Evolutionary conservation across 1,140 invertebrate species (phyloP).

Genomic region (Phortica variegata): DNA sequence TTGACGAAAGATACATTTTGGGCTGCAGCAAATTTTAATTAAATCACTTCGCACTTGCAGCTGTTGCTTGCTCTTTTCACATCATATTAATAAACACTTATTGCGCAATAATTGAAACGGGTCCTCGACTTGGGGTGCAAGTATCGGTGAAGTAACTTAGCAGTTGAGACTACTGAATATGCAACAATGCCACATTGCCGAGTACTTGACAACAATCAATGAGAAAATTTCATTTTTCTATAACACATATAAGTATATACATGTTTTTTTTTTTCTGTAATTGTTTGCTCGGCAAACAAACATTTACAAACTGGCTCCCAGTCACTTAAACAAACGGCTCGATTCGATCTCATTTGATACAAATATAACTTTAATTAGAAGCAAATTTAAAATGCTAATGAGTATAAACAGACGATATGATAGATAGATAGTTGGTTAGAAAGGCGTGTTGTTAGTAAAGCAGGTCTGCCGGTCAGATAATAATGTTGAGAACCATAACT

Average conservation of each 20-base stretch:
- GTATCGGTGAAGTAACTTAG: too few relatives aligned
- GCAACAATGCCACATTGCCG: conserved; percentile 2
- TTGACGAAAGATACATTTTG: too few relatives aligned
- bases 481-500: conserved; percentile 17
- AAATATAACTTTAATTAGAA: conserved; percentile 35
- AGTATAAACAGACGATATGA: conserved; percentile 39
- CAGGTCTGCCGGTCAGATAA: conserved; percentile 8
- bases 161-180: too few relatives aligned
- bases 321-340: too few relatives aligned
- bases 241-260: too few relatives aligned
- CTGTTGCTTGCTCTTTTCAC: neutral
- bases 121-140: too few relatives aligned
- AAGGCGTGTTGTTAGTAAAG: too few relatives aligned
- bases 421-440: conserved; percentile 42
- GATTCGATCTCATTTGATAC: too few relatives aligned
- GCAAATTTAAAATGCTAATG: conserved; percentile 50
- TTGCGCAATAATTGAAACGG: too few relatives aligned
- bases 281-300: conserved; percentile 39
- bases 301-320: conserved; percentile 45
- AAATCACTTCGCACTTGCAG: conserved; percentile 10
- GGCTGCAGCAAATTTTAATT: conserved; percentile 1
- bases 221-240: too few relatives aligned
- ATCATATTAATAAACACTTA: too few relatives aligned
- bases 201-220: conserved; percentile 28
- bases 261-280: conserved; percentile 48